Percentiles rank a stretch among this genome's conserved stretches.
phyloP scores from a whole-genome alignment of 2,888 invertebrate species.

The Operophtera brumata region DNA sequence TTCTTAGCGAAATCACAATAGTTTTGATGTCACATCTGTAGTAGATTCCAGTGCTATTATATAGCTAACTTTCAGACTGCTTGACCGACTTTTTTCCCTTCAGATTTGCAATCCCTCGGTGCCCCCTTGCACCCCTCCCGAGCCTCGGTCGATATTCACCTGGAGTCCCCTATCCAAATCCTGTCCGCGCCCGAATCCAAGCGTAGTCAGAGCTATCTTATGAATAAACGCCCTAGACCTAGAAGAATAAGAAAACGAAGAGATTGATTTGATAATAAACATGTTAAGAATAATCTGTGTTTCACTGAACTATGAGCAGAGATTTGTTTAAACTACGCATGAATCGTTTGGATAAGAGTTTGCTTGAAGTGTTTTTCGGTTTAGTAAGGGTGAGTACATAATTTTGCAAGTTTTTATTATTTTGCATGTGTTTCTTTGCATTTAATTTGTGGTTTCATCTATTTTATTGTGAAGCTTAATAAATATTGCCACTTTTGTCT shows the following conservation, averaged over 20 bases:
- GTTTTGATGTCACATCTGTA: constrained; percentile 34
- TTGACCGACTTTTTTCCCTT: constrained; percentile 25
- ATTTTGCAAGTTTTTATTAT: constrained; percentile 5
- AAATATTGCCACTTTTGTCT: neutral
- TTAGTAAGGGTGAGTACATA: constrained; percentile 16
- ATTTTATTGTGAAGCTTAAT: neutral
- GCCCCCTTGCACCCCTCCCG: constrained; percentile 63
- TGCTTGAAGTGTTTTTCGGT: constrained; percentile 14
- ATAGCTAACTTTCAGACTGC: neutral
- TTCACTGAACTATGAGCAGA: constrained; percentile 62
- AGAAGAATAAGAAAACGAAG: constrained; percentile 45
- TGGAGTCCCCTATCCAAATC: constrained; percentile 37
- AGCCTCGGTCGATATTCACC: constrained; percentile 63
- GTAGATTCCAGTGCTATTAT: constrained; percentile 1
- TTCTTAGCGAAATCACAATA: constrained; percentile 35
- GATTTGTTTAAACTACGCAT: constrained; percentile 47
- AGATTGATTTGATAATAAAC: constrained; percentile 44
- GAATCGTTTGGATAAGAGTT: constrained; percentile 21
- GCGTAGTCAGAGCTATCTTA: constrained; percentile 49
- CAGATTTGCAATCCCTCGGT: constrained; percentile 48
- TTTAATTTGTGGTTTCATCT: constrained; percentile 2
- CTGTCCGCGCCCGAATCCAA: constrained; percentile 27
- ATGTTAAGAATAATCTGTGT: constrained; percentile 48
- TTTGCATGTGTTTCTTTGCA: constrained; percentile 39
- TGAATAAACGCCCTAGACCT: constrained; percentile 45